A percentile compares a stretch with the other conserved stretches of the same genome.
Conservation (phyloP, 2,113 vertebrate species). For the Polypterus bichir region DNA sequence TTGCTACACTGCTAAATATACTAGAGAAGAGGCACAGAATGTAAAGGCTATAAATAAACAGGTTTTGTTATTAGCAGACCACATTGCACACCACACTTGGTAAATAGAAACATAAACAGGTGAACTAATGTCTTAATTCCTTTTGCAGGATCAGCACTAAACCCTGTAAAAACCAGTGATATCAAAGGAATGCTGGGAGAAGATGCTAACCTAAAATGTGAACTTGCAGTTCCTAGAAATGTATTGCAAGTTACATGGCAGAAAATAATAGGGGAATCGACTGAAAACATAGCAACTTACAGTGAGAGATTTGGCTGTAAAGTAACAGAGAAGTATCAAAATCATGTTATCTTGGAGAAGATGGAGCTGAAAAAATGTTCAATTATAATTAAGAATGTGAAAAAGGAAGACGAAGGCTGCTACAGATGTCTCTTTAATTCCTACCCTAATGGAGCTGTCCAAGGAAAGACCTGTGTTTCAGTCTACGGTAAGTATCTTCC, state of each 20-base stretch:
- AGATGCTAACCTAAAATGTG: conserved; percentile 15
- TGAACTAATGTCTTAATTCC: background rate
- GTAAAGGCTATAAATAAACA: too few relatives aligned
- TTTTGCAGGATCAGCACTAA: conserved; percentile 4
- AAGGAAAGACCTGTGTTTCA: conserved; percentile 35
- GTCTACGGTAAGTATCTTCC: conserved; percentile 33
- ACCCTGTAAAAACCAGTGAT: background rate
- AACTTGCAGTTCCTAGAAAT: conserved; percentile 1
- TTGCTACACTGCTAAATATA: too few relatives aligned
- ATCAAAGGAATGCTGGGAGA: conserved; percentile 11
- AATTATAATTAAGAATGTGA: conserved; percentile 20
- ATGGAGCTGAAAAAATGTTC: conserved; percentile 12
- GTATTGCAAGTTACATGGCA: conserved; percentile 28
- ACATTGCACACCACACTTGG: too few relatives aligned
- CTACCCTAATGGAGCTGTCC: conserved; percentile 32
- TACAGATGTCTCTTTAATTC: conserved; percentile 49
- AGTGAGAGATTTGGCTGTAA: background rate
- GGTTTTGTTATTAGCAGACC: too few relatives aligned
- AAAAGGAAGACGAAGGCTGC: conserved; percentile 36
- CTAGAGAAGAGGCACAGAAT: too few relatives aligned
- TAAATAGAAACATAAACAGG: too few relatives aligned
- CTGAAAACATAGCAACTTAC: conserved; percentile 3
- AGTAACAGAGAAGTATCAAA: background rate
- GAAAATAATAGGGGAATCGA: background rate
- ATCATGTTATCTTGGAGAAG: conserved; percentile 5